Conservation (phyloP, 2,797 vertebrate species). For the Podarcis lilfordi region DNA sequence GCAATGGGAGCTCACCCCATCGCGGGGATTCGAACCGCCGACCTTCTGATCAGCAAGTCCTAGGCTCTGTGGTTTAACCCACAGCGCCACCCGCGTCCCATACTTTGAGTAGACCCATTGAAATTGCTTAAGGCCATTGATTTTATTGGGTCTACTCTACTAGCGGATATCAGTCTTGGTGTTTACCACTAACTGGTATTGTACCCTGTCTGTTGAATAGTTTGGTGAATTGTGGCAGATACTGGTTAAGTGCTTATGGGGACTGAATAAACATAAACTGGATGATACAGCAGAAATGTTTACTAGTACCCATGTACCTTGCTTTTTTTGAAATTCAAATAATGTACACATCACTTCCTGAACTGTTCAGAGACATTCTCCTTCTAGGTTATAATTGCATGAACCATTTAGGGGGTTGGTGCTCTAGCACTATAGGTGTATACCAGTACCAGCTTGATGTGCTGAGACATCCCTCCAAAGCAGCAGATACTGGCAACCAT, state of each 20-base stretch:
- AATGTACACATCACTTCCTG: neutral
- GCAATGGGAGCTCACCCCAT: too few relatives aligned
- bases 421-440: neutral
- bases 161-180: neutral
- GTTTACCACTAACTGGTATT: neutral
- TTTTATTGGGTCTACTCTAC: neutral
- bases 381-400: neutral
- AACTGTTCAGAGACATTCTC: neutral
- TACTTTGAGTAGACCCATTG: too few relatives aligned
- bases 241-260: neutral
- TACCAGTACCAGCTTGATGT: neutral
- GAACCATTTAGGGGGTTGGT: neutral
- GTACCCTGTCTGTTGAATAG: neutral
- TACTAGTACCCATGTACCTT: slow-evolving; percentile 29
- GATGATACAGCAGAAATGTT: slow-evolving; percentile 33
- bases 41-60: too few relatives aligned
- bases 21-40: too few relatives aligned
- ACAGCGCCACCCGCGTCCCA: too few relatives aligned
- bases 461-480: neutral
- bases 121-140: neutral
- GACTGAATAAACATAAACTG: slow-evolving; percentile 22
- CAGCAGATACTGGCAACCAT: neutral
- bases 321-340: neutral
- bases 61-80: too few relatives aligned
- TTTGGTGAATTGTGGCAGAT: slow-evolving; percentile 16